Evolutionary conservation across 2,113 vertebrate species (phyloP).

Genomic region (Eidolon helvum): DNA sequence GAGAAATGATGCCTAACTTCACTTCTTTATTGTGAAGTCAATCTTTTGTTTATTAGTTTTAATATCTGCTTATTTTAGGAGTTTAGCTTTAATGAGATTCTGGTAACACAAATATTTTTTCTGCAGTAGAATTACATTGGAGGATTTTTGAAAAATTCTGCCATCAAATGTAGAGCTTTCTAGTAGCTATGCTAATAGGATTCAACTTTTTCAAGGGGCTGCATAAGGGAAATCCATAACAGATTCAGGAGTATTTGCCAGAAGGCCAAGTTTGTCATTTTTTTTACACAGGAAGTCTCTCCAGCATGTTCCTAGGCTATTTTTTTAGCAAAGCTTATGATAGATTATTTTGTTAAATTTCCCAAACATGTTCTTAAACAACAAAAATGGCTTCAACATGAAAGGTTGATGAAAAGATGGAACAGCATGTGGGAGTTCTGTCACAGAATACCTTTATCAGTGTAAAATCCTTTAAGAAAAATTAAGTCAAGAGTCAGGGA

Average conservation of each 20-base stretch:
- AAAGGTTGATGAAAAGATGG: not conserved
- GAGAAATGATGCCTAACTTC: not conserved
- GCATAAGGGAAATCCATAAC: not conserved
- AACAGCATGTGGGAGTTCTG: not conserved
- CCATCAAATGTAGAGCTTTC: not conserved
- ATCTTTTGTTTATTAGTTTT: slow-evolving; percentile 26
- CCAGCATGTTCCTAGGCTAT: not conserved
- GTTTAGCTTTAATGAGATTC: slow-evolving; percentile 18
- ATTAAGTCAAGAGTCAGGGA: not conserved
- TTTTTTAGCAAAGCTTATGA: slow-evolving; percentile 18
- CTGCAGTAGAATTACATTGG: not conserved
- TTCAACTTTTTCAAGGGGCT: not conserved
- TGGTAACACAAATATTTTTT: slow-evolving; percentile 27
- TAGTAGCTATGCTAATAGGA: not conserved
- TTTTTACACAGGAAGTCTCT: not conserved
- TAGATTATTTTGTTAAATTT: slow-evolving; percentile 37
- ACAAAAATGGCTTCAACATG: not conserved
- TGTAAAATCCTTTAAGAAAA: not conserved
- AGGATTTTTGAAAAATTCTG: not conserved
- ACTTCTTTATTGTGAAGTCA: not conserved
- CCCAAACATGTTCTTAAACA: not conserved
- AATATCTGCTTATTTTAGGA: slow-evolving; percentile 11
- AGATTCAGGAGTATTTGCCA: not conserved
- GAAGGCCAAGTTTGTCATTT: not conserved
- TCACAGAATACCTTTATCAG: not conserved